Percentiles rank a stretch among this genome's conserved stretches.
These are phyloP conservation scores for Ptychochromis oligacanthus DNA, from an alignment of 2,113 vertebrate genomes.

Conservation along the genomic window DNA sequence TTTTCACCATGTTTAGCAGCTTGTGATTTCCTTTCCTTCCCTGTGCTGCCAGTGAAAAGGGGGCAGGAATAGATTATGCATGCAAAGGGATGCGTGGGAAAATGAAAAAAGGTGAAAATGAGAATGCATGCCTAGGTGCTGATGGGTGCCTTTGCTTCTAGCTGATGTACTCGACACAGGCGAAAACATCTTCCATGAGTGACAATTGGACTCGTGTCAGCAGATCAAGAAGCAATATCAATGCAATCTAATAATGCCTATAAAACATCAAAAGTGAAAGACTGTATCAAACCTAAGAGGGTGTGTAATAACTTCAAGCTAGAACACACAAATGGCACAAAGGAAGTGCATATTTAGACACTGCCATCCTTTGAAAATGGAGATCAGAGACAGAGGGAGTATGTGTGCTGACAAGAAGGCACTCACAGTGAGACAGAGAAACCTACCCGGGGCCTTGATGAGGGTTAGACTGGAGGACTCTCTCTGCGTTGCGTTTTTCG, in stretches of 20 bases:
- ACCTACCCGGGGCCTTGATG: constrained; percentile 75
- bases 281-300: constrained; percentile 23
- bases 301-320: constrained; percentile 27
- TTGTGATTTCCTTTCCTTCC: constrained; percentile 50
- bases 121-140: constrained; percentile 30
- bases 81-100: constrained; percentile 49
- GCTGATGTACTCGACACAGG: constrained; percentile 30
- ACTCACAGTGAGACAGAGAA: constrained; percentile 33
- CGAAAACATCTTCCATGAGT: constrained; percentile 2
- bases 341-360: constrained; percentile 57
- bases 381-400: constrained; percentile 56
- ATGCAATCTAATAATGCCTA: constrained; percentile 40
- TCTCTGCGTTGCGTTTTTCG: constrained; percentile 28
- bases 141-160: constrained; percentile 18
- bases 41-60: constrained; percentile 31
- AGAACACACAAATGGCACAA: constrained; percentile 36
- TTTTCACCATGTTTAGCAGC: constrained; percentile 42
- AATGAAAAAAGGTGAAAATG: constrained; percentile 55
- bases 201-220: constrained; percentile 43
- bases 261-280: constrained; percentile 61
- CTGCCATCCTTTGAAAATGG: constrained; percentile 40
- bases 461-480: constrained; percentile 67
- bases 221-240: constrained; percentile 19
- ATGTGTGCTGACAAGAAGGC: constrained; percentile 45
- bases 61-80: constrained; percentile 48